phyloP scores from a whole-genome alignment of 1,140 invertebrate species.

The Drosophila arawakana region DNA sequence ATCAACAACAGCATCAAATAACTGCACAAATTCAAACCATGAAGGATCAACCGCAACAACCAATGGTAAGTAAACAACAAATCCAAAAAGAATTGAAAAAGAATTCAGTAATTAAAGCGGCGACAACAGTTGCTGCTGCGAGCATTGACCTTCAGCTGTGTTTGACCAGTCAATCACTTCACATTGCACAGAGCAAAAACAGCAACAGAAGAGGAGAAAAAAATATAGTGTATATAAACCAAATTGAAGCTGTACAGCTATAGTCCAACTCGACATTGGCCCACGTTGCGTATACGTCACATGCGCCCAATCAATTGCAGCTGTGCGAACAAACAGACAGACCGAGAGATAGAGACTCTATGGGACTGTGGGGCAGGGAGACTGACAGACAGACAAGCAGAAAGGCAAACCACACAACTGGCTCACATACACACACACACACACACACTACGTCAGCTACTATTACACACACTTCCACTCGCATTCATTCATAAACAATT shows the following conservation, averaged over 20 bases:
- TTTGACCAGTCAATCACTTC: constrained; percentile 49
- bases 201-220: constrained; percentile 31
- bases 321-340: constrained; percentile 54
- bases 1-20: constrained; percentile 82
- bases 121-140: constrained; percentile 13
- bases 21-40: constrained; percentile 84
- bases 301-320: constrained; percentile 65
- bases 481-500: constrained; percentile 77
- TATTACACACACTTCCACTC: constrained; percentile 2
- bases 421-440: constrained; percentile 7
- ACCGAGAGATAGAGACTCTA: constrained; percentile 3
- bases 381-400: constrained; percentile 12
- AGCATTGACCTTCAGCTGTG: constrained; percentile 65
- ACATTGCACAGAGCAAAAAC: constrained; percentile 49
- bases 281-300: constrained; percentile 74
- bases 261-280: constrained; percentile 3
- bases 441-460: constrained; percentile 5
- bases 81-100: constrained; percentile 4
- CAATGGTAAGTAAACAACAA: constrained; percentile 74
- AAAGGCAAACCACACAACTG: constrained; percentile 29
- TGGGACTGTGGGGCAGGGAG: background rate
- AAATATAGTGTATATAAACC: constrained; percentile 2
- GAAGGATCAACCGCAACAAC: constrained; percentile 84
- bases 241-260: constrained; percentile 30
- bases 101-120: background rate